A percentile compares a stretch with the other conserved stretches of the same genome.
phyloP scores from a whole-genome alignment of 2,888 invertebrate genomes.

The Rhamphomyia laevipes region DNA sequence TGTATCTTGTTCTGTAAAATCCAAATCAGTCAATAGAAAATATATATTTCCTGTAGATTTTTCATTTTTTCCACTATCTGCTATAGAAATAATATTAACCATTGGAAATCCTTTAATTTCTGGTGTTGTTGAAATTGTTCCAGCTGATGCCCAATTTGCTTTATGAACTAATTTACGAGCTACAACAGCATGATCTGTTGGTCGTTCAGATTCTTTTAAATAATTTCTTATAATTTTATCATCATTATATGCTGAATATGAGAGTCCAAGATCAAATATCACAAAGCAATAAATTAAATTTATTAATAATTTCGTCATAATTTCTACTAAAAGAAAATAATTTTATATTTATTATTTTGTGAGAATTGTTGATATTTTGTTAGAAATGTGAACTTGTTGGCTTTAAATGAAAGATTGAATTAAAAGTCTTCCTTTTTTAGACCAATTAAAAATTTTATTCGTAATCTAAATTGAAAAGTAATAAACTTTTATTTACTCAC shows the following conservation, averaged over 20 bases:
- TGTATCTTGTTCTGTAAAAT: conserved; percentile 33
- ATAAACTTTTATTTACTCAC: too few relatives aligned
- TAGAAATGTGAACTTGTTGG: too few relatives aligned
- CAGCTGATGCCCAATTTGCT: conserved; percentile 32
- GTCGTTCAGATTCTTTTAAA: conserved; percentile 7
- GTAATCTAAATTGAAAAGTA: too few relatives aligned
- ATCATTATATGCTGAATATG: conserved; percentile 26
- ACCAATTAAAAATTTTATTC: too few relatives aligned
- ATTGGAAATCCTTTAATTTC: conserved; percentile 30
- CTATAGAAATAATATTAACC: conserved; percentile 36
- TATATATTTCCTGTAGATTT: conserved; percentile 32
- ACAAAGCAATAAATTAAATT: background rate
- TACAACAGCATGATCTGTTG: conserved; percentile 30
- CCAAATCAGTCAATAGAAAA: conserved; percentile 33
- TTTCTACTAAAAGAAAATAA: too few relatives aligned
- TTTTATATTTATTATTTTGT: too few relatives aligned
- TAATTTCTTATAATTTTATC: conserved; percentile 22
- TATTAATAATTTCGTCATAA: background rate
- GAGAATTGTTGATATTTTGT: too few relatives aligned
- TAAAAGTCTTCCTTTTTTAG: too few relatives aligned
- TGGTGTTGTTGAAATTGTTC: conserved; percentile 29
- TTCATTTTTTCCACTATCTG: conserved; percentile 24
- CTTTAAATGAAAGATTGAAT: too few relatives aligned
- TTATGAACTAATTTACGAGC: conserved; percentile 32
- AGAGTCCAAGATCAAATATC: background rate